Evolutionary conservation across 2,797 vertebrate genomes (phyloP).

Genomic region (Acestrorhynchus altus): DNA sequence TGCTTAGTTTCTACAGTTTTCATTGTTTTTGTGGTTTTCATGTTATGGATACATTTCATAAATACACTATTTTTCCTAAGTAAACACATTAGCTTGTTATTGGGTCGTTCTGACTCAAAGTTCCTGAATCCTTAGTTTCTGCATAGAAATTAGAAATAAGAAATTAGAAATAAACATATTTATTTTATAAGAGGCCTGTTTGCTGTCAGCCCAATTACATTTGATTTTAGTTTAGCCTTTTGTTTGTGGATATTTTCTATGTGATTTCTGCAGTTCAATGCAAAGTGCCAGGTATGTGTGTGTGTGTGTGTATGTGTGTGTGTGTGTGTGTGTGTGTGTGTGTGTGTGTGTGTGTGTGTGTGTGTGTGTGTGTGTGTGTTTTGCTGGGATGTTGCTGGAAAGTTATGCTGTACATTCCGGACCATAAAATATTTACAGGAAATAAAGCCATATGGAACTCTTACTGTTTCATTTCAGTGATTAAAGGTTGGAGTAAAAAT

Average conservation of each 20-base stretch:
- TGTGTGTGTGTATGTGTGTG: background rate
- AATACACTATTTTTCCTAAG: background rate
- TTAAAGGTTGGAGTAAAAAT: no score
- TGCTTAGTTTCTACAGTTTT: background rate
- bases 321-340: background rate
- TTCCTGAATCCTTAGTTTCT: background rate
- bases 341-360: background rate
- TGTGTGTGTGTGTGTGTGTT: background rate
- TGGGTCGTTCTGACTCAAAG: no score
- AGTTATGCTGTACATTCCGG: slow-evolving; percentile 48
- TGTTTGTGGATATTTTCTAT: slow-evolving; percentile 57
- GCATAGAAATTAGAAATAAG: background rate
- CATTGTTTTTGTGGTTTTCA: background rate
- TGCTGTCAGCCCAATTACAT: background rate
- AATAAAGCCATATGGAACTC: slow-evolving; percentile 17
- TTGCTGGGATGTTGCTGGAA: slow-evolving; percentile 46
- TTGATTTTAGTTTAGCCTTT: background rate
- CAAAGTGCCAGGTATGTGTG: slow-evolving; percentile 47
- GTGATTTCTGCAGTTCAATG: slow-evolving; percentile 67
- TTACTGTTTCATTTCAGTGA: background rate
- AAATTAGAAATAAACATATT: slow-evolving; percentile 9
- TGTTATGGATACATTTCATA: background rate
- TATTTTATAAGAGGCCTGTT: slow-evolving; percentile 27
- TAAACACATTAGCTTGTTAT: no score
- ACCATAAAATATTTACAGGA: background rate